Base-by-base conservation (phyloP, 2,888 invertebrate genomes). In the Parochlus steinenii region DNA sequence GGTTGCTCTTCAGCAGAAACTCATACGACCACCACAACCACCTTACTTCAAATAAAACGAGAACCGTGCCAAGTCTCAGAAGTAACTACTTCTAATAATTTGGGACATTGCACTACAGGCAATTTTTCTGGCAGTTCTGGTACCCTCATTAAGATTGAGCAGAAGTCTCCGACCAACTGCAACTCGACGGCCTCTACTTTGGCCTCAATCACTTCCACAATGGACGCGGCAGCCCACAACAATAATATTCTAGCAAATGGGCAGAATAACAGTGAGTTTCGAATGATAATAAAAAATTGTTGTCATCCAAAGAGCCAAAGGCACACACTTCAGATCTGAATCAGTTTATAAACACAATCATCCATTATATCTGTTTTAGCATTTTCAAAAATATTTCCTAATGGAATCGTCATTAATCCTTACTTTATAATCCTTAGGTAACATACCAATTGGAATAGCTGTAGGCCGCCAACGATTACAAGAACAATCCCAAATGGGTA, bases 401-500 rank as follows among this genome's bases (percentile, higher is more conserved):
- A 36, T 36, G 29, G 36, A n/a, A n/a, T n/a, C n/a, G n/a, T n/a
- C n/a, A n/a, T n/a, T 30, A 30, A 36, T 36, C 36, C 36, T 30
- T 14, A 12, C 11, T 30, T 16, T 12, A 18, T 30, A 4, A 11
- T 19, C 30, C 18, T 25, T 17, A n/a, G 65, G 65, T 50, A 67
- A 65, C 31, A 82, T 83, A 55, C 83, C 83, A 45, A 78, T 85
- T 45, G 83, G 83, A 39, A 83, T 85, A 46, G 82, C 83, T 20
- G 79, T 83, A 42, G 82, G 82, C 31, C 66, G 83, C 44, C 83
- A 83, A 54, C 66, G 83, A 48, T 66, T 71, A 42, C 74, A 43
- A 45, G 38, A 45, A 32, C 45, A 44, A 31, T 43, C 40, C 40
- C 47, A 47, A 39, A 48, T 28, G 38, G 50, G 31, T 40, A 52